phyloP scores from a whole-genome alignment of 1,140 invertebrate genomes.

The Eufriesea mexicana region DNA sequence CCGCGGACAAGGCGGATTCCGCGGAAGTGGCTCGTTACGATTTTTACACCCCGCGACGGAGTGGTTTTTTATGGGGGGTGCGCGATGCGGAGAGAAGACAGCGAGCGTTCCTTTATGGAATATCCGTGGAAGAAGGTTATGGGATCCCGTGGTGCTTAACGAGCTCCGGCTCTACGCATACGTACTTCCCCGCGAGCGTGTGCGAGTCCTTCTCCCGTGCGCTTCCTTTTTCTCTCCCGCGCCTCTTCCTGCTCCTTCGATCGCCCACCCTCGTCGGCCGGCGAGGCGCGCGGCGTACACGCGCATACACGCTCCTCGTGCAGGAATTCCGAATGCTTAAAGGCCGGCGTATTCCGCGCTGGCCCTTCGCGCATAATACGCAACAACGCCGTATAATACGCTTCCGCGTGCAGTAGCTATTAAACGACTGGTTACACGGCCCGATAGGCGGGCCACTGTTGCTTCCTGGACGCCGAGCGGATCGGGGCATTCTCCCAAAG shows the following conservation, averaged over 20 bases:
- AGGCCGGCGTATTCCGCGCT: slow-evolving; percentile 37
- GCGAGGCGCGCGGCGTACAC: background rate
- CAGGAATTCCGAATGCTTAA: slow-evolving; percentile 60
- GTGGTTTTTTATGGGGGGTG: slow-evolving; percentile 3
- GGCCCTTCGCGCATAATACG: slow-evolving; percentile 63
- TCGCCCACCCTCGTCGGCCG: background rate
- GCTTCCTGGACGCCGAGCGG: slow-evolving; percentile 55
- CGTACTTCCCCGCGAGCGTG: background rate
- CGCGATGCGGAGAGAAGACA: background rate
- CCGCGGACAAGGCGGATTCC: background rate
- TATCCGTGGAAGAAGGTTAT: slow-evolving; percentile 42
- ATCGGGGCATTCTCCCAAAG: slow-evolving; percentile 10
- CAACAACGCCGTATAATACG: slow-evolving; percentile 63
- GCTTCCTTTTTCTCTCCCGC: background rate
- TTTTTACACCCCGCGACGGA: slow-evolving; percentile 21
- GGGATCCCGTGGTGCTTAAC: slow-evolving; percentile 43
- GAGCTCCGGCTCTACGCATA: slow-evolving; percentile 31
- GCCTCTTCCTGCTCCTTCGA: background rate
- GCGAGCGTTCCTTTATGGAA: slow-evolving; percentile 45
- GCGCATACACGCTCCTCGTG: slow-evolving; percentile 46
- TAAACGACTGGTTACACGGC: slow-evolving; percentile 69
- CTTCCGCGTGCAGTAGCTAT: slow-evolving; percentile 72
- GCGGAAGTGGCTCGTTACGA: slow-evolving; percentile 26
- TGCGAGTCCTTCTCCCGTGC: too few relatives aligned
- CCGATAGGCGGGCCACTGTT: slow-evolving; percentile 58